phyloP scores from a whole-genome alignment of 23 tunicate species.

The Diplosoma virens region DNA sequence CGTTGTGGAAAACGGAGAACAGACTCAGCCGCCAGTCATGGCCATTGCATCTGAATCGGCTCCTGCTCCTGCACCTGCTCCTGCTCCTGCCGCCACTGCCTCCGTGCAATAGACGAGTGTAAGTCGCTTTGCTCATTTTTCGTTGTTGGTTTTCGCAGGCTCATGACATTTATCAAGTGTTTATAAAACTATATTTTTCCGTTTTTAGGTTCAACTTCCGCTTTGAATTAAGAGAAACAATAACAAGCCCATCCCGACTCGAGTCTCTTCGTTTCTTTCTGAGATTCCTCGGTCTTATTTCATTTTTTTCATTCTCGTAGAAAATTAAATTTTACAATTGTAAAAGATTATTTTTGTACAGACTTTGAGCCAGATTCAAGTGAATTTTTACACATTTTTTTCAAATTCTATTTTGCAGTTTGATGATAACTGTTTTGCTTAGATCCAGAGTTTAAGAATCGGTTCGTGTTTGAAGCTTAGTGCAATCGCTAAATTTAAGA shows the following conservation, averaged over 20 bases:
- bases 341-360: slow-evolving; percentile 12
- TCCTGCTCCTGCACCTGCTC: slow-evolving; percentile 8
- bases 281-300: neutral
- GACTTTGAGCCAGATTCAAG: neutral
- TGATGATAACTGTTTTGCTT: neutral
- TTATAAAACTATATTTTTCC: no score
- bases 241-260: no score
- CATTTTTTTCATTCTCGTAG: neutral
- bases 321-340: neutral
- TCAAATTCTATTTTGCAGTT: neutral
- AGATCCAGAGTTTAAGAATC: neutral
- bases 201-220: no score
- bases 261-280: no score
- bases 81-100: slow-evolving; percentile 16
- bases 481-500: neutral
- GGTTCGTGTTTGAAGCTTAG: neutral
- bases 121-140: neutral
- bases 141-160: no score
- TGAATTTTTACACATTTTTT: slow-evolving; percentile 11
- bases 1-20: slow-evolving; percentile 6
- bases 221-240: no score
- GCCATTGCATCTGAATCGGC: slow-evolving; percentile 5
- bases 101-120: slow-evolving; percentile 8
- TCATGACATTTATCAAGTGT: no score
- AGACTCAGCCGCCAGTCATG: neutral